These are phyloP conservation scores for Lycaon pictus DNA, from an alignment of 2,113 vertebrate genomes.

Conservation along the genomic window DNA sequence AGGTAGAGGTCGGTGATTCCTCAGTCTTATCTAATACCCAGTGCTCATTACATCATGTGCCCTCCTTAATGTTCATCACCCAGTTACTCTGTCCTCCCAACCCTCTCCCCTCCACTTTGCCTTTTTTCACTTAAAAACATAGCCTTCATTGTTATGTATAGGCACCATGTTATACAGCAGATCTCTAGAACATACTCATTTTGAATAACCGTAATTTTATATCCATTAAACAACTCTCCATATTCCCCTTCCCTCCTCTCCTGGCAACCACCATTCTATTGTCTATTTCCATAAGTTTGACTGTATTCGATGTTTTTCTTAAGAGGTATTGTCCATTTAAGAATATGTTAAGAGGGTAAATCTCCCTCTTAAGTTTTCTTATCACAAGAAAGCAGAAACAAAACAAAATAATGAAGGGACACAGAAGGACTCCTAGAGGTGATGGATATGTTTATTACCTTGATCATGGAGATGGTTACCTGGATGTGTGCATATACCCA, in stretches of 20 bases:
- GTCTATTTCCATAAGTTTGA: not conserved
- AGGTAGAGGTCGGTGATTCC: too few relatives aligned
- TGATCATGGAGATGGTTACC: not conserved
- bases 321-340: not conserved
- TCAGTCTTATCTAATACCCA: too few relatives aligned
- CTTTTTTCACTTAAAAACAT: not conserved
- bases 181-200: not conserved
- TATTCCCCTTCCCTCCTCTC: not conserved
- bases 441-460: not conserved
- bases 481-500: not conserved
- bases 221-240: not conserved
- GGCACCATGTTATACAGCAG: not conserved
- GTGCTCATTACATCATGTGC: too few relatives aligned
- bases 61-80: too few relatives aligned
- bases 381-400: not conserved
- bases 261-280: not conserved
- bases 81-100: too few relatives aligned
- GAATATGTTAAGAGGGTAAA: not conserved
- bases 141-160: not conserved
- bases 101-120: not conserved
- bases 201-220: not conserved
- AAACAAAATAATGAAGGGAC: not conserved
- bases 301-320: not conserved
- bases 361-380: not conserved
- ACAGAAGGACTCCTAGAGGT: not conserved